A percentile compares a stretch with the other conserved stretches of the same genome.
Evolutionary conservation across 2,797 vertebrate genomes (phyloP).

Genomic region (Acrocephalus scirpaceus): DNA sequence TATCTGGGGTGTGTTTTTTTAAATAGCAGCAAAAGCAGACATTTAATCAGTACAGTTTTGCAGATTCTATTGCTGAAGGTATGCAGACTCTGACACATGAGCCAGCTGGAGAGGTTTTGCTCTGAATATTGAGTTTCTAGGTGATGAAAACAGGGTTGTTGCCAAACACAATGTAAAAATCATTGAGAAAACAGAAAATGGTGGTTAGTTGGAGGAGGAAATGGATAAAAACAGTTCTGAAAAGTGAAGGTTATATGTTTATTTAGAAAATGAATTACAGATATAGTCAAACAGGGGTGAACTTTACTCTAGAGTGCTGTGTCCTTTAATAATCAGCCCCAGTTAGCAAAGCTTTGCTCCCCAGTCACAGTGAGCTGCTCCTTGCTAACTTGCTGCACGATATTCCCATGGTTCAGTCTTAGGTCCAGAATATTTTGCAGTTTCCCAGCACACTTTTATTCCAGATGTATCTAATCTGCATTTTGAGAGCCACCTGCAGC

Average conservation of each 20-base stretch:
- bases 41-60: neutral
- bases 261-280: neutral
- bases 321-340: neutral
- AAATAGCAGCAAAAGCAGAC: neutral
- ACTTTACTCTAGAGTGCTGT: neutral
- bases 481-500: neutral
- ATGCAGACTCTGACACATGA: neutral
- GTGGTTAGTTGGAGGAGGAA: neutral
- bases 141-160: constrained; percentile 54
- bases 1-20: neutral
- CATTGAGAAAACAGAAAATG: constrained; percentile 66
- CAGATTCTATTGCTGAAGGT: neutral
- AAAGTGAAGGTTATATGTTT: neutral
- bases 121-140: constrained; percentile 41
- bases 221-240: neutral
- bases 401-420: neutral
- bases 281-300: neutral
- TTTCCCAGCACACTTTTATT: neutral
- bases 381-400: neutral
- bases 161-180: constrained; percentile 57
- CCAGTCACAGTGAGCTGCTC: neutral
- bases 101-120: constrained; percentile 29
- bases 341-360: neutral
- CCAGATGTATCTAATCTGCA: neutral
- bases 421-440: neutral